Conservation (phyloP, 1,140 invertebrate species). For the Lepidotrigona ventralis region DNA sequence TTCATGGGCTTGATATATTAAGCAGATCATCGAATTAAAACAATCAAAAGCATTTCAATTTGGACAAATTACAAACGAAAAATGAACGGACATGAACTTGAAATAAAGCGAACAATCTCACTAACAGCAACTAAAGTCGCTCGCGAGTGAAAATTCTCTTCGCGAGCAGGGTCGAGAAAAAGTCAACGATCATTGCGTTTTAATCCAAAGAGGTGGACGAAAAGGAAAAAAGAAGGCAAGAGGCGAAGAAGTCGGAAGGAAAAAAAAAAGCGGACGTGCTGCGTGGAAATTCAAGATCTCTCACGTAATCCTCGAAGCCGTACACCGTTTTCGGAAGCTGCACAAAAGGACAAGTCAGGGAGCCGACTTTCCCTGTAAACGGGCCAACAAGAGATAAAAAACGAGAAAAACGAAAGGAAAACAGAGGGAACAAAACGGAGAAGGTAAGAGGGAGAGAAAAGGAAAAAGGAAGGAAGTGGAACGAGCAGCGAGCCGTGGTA, state of each 20-base stretch:
- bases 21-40: background rate
- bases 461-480: background rate
- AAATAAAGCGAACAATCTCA: background rate
- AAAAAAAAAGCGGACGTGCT: background rate
- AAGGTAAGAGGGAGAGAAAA: too few species aligned
- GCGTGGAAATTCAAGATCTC: constrained; percentile 30
- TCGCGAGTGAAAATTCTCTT: background rate
- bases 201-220: constrained; percentile 9
- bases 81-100: background rate
- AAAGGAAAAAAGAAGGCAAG: background rate
- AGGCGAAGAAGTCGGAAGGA: background rate
- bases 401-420: background rate
- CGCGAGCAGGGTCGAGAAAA: background rate
- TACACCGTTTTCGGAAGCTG: constrained; percentile 18
- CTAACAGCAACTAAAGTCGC: background rate
- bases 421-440: background rate
- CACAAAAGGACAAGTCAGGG: constrained; percentile 7
- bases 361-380: background rate
- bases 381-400: constrained; percentile 26
- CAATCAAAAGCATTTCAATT: background rate
- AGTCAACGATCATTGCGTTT: constrained; percentile 31
- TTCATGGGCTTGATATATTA: too few species aligned
- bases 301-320: constrained; percentile 12
- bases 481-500: constrained; percentile 46
- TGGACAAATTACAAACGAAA: too few species aligned